A percentile compares a stretch with the other conserved stretches of the same genome.
These are phyloP conservation scores for Rhagonycha fulva DNA, from an alignment of 2,888 invertebrate species.

Conservation along the genomic window DNA sequence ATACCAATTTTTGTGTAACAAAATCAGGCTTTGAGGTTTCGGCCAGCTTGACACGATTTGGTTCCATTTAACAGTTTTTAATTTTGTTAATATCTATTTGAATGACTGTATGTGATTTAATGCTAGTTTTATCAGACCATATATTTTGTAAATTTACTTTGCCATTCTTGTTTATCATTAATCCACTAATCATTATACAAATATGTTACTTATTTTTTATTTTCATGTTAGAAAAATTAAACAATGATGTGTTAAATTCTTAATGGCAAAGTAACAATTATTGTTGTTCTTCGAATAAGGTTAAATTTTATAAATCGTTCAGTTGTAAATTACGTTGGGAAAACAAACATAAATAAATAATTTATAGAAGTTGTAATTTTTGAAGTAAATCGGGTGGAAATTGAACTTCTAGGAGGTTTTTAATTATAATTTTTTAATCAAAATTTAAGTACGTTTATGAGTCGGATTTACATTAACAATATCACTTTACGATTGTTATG, in stretches of 20 bases:
- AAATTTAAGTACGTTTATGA: background rate
- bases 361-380: background rate
- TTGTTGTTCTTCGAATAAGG: background rate
- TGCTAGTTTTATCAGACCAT: background rate
- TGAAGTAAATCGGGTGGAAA: background rate
- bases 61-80: too few relatives aligned
- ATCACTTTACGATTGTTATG: background rate
- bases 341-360: background rate
- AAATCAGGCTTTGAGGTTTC: too few relatives aligned
- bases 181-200: too few relatives aligned
- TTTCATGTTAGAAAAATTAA: background rate
- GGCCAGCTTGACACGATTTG: too few relatives aligned
- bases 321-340: background rate
- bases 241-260: background rate
- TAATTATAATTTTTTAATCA: background rate
- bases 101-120: too few relatives aligned
- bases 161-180: background rate
- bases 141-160: background rate
- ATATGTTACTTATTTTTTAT: background rate
- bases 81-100: too few relatives aligned
- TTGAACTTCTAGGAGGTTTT: background rate
- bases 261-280: background rate
- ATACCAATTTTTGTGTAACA: too few relatives aligned
- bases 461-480: background rate
- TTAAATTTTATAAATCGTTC: background rate